Conservation (phyloP, 2,888 invertebrate species). For the Thymelicus lineola region DNA sequence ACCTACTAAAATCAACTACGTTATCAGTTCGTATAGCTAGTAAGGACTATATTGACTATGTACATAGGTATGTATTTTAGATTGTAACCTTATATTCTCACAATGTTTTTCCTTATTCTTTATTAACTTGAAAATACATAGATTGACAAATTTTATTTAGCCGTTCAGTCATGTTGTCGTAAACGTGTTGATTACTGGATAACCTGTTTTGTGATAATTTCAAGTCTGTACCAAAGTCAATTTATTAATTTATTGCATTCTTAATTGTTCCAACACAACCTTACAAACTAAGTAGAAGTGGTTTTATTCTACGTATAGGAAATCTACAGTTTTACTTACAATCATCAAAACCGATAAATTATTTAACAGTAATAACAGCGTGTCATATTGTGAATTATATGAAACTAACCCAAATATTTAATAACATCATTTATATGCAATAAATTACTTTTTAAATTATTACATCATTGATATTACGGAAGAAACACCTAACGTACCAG, state of each 20-base stretch:
- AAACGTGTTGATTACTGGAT: conserved; percentile 61
- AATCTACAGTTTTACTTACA: conserved; percentile 11
- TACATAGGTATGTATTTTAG: no score
- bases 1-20: no score
- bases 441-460: no score
- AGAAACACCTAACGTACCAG: no score
- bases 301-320: conserved; percentile 25
- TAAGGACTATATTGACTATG: no score
- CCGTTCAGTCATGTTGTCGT: conserved; percentile 56
- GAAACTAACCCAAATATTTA: neutral
- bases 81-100: neutral
- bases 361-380: neutral
- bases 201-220: conserved; percentile 65
- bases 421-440: no score
- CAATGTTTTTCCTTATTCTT: conserved; percentile 4
- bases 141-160: conserved; percentile 34
- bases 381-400: neutral
- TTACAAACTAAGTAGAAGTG: conserved; percentile 21
- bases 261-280: conserved; percentile 36
- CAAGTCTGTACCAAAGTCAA: conserved; percentile 65
- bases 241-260: conserved; percentile 52
- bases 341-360: neutral
- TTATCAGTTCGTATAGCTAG: no score
- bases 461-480: no score
- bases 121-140: conserved; percentile 22